phyloP scores from a whole-genome alignment of 2,113 vertebrate species.

The Pelodiscus sinensis region DNA sequence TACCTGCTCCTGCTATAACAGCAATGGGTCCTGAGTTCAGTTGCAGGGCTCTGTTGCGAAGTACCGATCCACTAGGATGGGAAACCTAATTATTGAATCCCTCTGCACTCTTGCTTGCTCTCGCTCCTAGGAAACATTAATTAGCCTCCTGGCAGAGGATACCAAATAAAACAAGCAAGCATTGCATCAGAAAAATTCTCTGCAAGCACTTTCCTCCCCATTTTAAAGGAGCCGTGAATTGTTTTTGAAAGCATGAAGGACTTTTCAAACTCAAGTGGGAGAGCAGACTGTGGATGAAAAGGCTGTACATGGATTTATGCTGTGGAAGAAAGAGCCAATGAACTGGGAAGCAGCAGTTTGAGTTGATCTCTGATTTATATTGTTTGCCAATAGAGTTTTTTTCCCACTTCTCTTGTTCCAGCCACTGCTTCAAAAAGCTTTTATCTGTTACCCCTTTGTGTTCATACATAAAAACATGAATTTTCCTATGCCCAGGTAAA shows the following conservation, averaged over 20 bases:
- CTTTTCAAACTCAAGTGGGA: neutral
- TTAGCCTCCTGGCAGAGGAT: slow-evolving; percentile 34
- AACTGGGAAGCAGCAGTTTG: neutral
- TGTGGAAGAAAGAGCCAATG: neutral
- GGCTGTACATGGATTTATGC: accelerated
- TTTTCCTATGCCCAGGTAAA: neutral
- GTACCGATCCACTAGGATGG: neutral
- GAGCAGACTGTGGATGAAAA: neutral
- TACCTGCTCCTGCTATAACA: neutral
- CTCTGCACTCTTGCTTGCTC: accelerated
- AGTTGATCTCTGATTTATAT: neutral
- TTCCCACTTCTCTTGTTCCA: neutral
- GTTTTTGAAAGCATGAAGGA: neutral
- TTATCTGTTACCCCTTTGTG: neutral
- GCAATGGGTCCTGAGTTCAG: neutral
- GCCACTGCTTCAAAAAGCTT: accelerated
- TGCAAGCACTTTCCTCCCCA: accelerated
- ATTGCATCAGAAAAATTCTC: accelerated
- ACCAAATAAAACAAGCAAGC: neutral
- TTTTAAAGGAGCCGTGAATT: neutral
- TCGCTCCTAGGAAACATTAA: accelerated
- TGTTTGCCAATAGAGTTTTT: neutral
- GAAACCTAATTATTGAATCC: neutral
- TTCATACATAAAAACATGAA: neutral
- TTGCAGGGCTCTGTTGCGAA: neutral